phyloP scores from a whole-genome alignment of 2,797 vertebrate species.

The Peromyscus attwateri region DNA sequence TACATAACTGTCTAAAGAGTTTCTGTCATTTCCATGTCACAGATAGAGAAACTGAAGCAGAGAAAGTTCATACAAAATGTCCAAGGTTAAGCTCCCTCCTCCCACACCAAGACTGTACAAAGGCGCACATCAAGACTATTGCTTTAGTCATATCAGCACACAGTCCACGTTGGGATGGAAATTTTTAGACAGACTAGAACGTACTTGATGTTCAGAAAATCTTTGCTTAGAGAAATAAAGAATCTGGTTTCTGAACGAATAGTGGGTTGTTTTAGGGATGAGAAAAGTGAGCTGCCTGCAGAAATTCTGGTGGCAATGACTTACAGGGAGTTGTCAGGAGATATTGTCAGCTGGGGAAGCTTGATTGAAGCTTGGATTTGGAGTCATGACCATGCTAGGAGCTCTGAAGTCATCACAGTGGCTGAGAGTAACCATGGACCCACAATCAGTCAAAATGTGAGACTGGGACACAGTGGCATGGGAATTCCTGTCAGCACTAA shows the following conservation, averaged over 20 bases:
- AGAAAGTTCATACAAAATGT: neutral
- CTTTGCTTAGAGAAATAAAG: neutral
- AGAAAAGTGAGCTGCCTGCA: neutral
- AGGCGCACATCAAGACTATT: neutral
- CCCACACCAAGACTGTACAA: neutral
- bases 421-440: rapidly evolving
- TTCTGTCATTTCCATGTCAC: neutral
- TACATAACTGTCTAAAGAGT: neutral
- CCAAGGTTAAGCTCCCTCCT: neutral
- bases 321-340: neutral
- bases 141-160: neutral
- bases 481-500: neutral
- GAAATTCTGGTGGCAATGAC: neutral
- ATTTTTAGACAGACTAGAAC: neutral
- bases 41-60: neutral
- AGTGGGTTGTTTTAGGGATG: neutral
- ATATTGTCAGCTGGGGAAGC: neutral
- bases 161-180: neutral
- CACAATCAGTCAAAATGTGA: neutral
- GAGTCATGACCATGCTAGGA: neutral
- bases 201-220: neutral
- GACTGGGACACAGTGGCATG: neutral
- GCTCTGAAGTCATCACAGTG: neutral
- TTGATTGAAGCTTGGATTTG: neutral
- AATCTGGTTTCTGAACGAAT: neutral